Percentiles rank a stretch among this genome's conserved stretches.
These are phyloP conservation scores for Ceraclea dissimilis DNA, from an alignment of 2,888 invertebrate species.

Conservation along the genomic window DNA sequence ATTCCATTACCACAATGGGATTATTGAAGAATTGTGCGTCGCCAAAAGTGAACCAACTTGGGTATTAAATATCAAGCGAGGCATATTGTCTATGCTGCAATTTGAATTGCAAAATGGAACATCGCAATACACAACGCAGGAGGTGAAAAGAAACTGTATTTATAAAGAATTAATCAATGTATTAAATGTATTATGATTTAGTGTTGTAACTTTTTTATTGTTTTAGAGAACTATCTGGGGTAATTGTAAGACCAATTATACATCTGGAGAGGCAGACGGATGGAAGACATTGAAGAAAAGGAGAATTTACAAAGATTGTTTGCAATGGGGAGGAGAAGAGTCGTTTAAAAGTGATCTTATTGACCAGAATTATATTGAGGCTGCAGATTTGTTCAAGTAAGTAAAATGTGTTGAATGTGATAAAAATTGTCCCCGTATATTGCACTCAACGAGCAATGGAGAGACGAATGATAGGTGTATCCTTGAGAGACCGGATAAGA, in stretches of 20 bases:
- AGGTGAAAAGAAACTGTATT: constrained; percentile 12
- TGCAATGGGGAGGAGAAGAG: constrained; percentile 1
- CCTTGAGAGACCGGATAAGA: too few species aligned
- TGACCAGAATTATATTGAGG: not conserved
- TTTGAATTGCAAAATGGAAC: constrained; percentile 6
- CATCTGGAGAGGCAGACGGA: constrained; percentile 11
- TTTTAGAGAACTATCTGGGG: constrained; percentile 17
- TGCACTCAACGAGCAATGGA: too few species aligned
- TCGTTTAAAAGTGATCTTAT: not conserved
- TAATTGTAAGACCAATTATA: constrained; percentile 15
- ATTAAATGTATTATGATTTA: too few species aligned
- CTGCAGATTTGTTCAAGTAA: constrained; percentile 9
- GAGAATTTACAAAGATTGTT: constrained; percentile 12
- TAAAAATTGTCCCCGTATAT: too few species aligned
- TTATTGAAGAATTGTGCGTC: constrained; percentile 11
- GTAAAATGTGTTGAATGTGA: too few species aligned
- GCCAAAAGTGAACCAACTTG: constrained; percentile 11
- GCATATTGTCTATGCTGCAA: constrained; percentile 20
- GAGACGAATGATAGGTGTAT: too few species aligned
- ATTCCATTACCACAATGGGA: constrained; percentile 10
- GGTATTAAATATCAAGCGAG: constrained; percentile 17
- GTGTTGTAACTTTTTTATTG: too few species aligned
- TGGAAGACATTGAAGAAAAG: constrained; percentile 16
- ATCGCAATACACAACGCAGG: constrained; percentile 3
- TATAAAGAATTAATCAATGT: too few species aligned